Evolutionary conservation across 2,113 vertebrate species (phyloP).

Genomic region (Lycaon pictus): DNA sequence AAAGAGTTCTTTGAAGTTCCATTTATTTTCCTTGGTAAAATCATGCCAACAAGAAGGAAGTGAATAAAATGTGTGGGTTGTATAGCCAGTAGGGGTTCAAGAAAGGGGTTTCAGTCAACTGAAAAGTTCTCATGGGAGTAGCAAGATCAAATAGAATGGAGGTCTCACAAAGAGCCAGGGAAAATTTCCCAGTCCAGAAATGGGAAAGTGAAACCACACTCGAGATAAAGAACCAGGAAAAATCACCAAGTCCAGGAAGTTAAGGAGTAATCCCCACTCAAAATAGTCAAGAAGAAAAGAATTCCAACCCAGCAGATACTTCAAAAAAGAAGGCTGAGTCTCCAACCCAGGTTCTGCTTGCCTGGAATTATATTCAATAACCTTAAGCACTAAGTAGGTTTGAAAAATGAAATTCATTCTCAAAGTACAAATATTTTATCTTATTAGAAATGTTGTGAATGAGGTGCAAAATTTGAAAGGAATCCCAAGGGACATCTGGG

Average conservation of each 20-base stretch:
- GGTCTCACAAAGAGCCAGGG: neutral
- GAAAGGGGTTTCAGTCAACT: neutral
- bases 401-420: neutral
- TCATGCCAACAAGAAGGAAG: neutral
- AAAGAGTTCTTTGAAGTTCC: neutral
- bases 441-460: neutral
- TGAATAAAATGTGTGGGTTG: neutral
- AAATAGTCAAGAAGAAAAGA: neutral
- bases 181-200: neutral
- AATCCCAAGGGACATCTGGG: neutral
- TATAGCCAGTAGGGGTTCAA: neutral
- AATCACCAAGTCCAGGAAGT: neutral
- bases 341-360: neutral
- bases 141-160: neutral
- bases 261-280: neutral
- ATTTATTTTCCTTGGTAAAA: neutral
- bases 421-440: neutral
- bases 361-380: neutral
- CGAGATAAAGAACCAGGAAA: neutral
- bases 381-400: neutral
- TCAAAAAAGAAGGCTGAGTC: neutral
- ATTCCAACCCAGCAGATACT: neutral
- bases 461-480: neutral
- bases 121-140: neutral
- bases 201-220: neutral